A percentile compares a stretch with the other conserved stretches of the same genome.
Evolutionary conservation across 2,888 invertebrate species (phyloP).

Genomic region (Melanargia galathea): DNA sequence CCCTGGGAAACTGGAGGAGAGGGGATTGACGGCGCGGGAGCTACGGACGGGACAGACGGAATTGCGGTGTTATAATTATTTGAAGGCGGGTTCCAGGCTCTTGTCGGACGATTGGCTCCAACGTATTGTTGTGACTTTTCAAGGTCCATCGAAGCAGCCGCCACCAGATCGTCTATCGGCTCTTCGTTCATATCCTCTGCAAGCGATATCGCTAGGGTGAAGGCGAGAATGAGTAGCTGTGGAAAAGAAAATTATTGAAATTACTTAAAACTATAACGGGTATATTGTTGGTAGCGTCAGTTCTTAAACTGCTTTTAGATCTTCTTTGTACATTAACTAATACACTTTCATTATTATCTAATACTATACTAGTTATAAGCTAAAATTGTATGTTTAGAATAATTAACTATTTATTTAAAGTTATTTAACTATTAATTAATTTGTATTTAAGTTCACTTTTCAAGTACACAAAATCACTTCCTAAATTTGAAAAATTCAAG

Average conservation of each 20-base stretch:
- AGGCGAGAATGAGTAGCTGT: slow-evolving; percentile 60
- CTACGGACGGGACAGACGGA: slow-evolving; percentile 11
- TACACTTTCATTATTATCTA: background rate
- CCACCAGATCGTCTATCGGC: slow-evolving; percentile 56
- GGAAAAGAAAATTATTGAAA: slow-evolving; percentile 41
- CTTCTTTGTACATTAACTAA: background rate
- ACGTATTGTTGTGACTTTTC: slow-evolving; percentile 49
- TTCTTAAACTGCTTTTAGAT: background rate
- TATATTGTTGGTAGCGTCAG: background rate
- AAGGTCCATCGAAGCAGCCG: slow-evolving; percentile 56
- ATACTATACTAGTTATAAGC: background rate
- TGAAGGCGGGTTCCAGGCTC: slow-evolving; percentile 34
- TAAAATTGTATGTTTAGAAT: background rate
- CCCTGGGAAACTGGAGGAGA: slow-evolving; percentile 43
- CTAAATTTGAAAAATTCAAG: background rate
- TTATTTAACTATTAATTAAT: background rate
- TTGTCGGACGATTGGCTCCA: slow-evolving; percentile 49
- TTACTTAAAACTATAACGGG: background rate
- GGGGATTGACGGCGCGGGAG: slow-evolving; percentile 23
- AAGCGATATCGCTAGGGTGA: slow-evolving; percentile 61
- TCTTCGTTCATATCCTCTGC: slow-evolving; percentile 55
- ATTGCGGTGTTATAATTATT: slow-evolving; percentile 13
- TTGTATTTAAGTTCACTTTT: slow-evolving; percentile 8
- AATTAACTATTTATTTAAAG: background rate
- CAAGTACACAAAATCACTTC: slow-evolving; percentile 10